Percentiles rank a stretch among this genome's conserved stretches.
These are phyloP conservation scores for Artibeus lituratus DNA, from an alignment of 2,797 vertebrate species.

Conservation along the genomic window DNA sequence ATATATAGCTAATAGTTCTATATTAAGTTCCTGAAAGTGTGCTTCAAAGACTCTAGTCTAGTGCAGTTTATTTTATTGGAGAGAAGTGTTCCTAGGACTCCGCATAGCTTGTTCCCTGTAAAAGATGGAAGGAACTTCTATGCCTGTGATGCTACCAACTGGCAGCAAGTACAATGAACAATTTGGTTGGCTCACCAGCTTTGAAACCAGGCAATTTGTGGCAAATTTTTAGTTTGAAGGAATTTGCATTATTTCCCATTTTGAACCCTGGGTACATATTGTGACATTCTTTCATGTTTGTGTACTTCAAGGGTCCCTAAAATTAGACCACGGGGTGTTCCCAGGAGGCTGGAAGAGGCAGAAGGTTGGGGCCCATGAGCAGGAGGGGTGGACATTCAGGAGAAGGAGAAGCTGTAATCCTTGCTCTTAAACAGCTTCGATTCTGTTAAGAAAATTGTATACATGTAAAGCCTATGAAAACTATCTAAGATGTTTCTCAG, in stretches of 20 bases:
- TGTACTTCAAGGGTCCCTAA: not conserved
- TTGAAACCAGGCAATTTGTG: not conserved
- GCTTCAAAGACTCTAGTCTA: not conserved
- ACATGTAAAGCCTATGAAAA: not conserved
- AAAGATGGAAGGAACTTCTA: not conserved
- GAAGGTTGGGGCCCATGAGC: not conserved
- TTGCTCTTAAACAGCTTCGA: not conserved
- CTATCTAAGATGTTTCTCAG: not conserved
- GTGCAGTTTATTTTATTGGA: not conserved
- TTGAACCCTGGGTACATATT: slow-evolving; percentile 14
- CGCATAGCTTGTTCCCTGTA: not conserved
- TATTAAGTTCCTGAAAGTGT: not conserved
- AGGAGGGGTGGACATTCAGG: not conserved
- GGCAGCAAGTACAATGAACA: not conserved
- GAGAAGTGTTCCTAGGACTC: not conserved
- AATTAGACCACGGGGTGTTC: not conserved
- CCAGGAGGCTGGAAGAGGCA: not conserved
- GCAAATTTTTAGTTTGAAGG: slow-evolving; percentile 11
- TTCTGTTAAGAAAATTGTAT: not conserved
- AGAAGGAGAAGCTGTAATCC: not conserved
- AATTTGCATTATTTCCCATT: slow-evolving; percentile 27
- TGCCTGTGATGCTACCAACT: not conserved
- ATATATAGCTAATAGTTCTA: not conserved
- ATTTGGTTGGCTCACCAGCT: not conserved
- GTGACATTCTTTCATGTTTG: slow-evolving; percentile 18